Percentiles rank a stretch among this genome's conserved stretches.
Conservation (phyloP, 1,140 invertebrate genomes). For the Matsumurasca onukii region DNA sequence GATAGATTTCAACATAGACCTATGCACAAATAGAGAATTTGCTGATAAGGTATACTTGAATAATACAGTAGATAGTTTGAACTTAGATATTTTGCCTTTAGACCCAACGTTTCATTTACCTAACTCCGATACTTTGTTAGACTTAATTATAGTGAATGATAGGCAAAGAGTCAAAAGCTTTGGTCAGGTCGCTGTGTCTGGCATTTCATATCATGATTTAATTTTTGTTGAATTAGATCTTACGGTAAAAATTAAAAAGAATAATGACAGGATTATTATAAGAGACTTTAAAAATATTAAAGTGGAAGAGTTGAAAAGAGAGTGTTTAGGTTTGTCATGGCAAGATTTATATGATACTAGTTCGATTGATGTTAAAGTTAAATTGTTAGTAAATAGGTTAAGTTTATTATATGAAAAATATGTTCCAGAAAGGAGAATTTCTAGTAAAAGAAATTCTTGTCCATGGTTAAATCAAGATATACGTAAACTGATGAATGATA, state of each 20-base stretch:
- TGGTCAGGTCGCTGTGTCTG: background rate
- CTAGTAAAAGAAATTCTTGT: constrained; percentile 1
- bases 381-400: background rate
- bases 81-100: background rate
- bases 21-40: too few species aligned
- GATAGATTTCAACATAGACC: background rate
- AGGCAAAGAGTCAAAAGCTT: background rate
- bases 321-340: background rate
- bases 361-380: background rate
- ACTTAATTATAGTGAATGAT: background rate
- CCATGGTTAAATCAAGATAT: background rate
- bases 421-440: background rate
- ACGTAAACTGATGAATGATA: background rate
- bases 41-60: background rate
- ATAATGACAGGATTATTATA: background rate
- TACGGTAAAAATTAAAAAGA: background rate
- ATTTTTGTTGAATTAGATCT: constrained; percentile 3
- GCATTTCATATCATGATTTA: constrained; percentile 10
- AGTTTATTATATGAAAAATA: background rate
- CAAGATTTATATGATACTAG: background rate
- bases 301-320: background rate
- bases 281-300: constrained; percentile 1
- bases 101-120: background rate
- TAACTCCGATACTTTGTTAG: background rate
- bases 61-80: background rate